A percentile compares a stretch with the other conserved stretches of the same genome.
phyloP scores from a whole-genome alignment of 2,113 vertebrate species.

The Chrysemys picta region DNA sequence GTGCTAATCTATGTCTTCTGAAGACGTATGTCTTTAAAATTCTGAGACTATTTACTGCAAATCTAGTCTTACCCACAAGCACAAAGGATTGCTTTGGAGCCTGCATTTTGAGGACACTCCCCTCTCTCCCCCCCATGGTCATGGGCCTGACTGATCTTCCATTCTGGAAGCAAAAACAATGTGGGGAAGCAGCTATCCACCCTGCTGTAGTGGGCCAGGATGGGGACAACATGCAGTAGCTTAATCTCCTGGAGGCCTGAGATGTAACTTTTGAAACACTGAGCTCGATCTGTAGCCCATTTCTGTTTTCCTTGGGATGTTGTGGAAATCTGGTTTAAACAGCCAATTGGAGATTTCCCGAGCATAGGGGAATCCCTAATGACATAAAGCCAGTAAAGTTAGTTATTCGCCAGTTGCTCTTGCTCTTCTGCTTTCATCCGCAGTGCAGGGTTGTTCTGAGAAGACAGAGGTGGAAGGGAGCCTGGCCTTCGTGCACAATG shows the following conservation, averaged over 20 bases:
- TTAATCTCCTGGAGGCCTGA: not conserved
- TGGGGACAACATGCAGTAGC: not conserved
- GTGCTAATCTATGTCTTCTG: not conserved
- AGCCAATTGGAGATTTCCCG: not conserved
- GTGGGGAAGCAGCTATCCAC: not conserved
- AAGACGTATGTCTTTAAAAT: not conserved
- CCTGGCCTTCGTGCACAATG: not conserved
- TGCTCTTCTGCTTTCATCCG: not conserved
- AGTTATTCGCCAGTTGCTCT: not conserved
- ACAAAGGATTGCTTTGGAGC: not conserved
- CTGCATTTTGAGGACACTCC: not conserved
- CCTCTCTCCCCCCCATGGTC: not conserved
- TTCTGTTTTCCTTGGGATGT: not conserved
- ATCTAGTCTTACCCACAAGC: not conserved
- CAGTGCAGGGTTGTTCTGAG: not conserved
- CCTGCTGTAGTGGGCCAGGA: not conserved
- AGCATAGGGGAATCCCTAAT: not conserved
- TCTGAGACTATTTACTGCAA: not conserved
- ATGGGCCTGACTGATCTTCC: not conserved
- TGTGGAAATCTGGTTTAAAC: not conserved
- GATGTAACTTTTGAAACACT: not conserved
- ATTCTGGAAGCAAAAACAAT: not conserved
- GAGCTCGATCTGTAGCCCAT: not conserved
- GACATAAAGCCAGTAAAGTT: not conserved
- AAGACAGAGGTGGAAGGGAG: not conserved